Evolutionary conservation across 2,113 vertebrate genomes (phyloP).

Genomic region (Nanorana parkeri): DNA sequence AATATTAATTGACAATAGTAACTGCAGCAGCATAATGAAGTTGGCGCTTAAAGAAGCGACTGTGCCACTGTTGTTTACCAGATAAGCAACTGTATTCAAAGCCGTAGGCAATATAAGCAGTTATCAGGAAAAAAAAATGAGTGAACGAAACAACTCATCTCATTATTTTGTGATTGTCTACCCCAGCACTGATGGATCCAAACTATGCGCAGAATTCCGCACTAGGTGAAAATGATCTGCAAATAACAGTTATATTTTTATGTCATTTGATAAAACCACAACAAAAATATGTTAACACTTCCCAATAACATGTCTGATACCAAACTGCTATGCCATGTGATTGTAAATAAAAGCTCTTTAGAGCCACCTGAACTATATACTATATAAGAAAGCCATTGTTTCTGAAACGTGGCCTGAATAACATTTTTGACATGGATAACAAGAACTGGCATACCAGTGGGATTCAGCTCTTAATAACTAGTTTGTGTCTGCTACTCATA

Average conservation of each 20-base stretch:
- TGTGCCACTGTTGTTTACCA: conserved; percentile 4
- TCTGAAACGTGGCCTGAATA: too few relatives aligned
- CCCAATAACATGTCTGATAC: not conserved
- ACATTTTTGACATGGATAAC: too few relatives aligned
- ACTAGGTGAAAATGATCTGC: too few relatives aligned
- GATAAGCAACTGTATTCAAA: not conserved
- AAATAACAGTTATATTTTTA: too few relatives aligned
- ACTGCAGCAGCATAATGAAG: too few relatives aligned
- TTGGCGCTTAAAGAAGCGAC: not conserved
- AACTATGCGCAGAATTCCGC: not conserved
- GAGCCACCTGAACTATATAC: not conserved
- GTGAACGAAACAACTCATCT: not conserved
- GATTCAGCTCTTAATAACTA: too few relatives aligned
- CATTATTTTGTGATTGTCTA: not conserved
- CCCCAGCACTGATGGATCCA: not conserved
- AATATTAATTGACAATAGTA: too few relatives aligned
- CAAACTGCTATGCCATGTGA: not conserved
- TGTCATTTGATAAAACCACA: too few relatives aligned
- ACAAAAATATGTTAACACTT: too few relatives aligned
- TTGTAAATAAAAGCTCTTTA: not conserved
- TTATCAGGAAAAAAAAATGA: not conserved
- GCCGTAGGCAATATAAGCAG: not conserved
- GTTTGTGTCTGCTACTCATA: too few relatives aligned
- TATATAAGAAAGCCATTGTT: too few relatives aligned
- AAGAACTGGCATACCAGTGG: too few relatives aligned